Percentiles rank a stretch among this genome's conserved stretches.
Conservation (phyloP, 2,797 vertebrate genomes). For the Eulemur coronatus region DNA sequence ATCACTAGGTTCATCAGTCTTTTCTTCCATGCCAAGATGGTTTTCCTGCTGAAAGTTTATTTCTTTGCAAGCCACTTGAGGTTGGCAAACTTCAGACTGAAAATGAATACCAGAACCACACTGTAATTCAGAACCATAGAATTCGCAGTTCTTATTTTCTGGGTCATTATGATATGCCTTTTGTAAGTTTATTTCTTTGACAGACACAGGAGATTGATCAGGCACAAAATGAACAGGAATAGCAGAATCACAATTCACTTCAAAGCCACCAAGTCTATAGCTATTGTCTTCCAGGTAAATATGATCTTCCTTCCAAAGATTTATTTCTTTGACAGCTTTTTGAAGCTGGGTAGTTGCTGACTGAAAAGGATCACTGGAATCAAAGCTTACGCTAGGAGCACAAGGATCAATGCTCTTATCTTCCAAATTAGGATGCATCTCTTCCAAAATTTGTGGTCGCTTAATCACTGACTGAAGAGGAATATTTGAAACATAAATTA, state of each 20-base stretch:
- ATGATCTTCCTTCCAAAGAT: slow-evolving; percentile 87
- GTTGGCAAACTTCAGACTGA: slow-evolving; percentile 76
- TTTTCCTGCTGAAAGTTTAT: slow-evolving; percentile 86
- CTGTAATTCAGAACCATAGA: slow-evolving; percentile 86
- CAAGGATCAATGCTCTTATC: slow-evolving; percentile 39
- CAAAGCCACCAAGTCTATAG: slow-evolving; percentile 87
- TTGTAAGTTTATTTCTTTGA: slow-evolving; percentile 84
- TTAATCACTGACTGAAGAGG: slow-evolving; percentile 46
- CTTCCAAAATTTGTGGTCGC: slow-evolving; percentile 40
- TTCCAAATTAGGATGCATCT: slow-evolving; percentile 79
- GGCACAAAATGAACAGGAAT: slow-evolving; percentile 83
- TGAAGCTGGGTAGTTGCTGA: slow-evolving; percentile 61
- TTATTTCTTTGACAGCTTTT: slow-evolving; percentile 77
- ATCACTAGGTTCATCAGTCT: slow-evolving; percentile 83
- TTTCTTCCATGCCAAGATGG: slow-evolving; percentile 88
- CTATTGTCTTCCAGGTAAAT: slow-evolving; percentile 89
- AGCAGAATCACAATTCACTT: slow-evolving; percentile 90
- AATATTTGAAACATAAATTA: slow-evolving; percentile 54
- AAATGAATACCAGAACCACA: slow-evolving; percentile 87
- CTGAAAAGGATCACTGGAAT: slow-evolving; percentile 88
- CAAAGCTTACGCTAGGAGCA: slow-evolving; percentile 85
- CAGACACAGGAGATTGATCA: not conserved
- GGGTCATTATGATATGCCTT: slow-evolving; percentile 87
- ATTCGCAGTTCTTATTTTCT: slow-evolving; percentile 87
- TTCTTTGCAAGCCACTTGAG: slow-evolving; percentile 75